Conservation (phyloP, 1,140 invertebrate genomes). For the Drosophila chauvacae region DNA sequence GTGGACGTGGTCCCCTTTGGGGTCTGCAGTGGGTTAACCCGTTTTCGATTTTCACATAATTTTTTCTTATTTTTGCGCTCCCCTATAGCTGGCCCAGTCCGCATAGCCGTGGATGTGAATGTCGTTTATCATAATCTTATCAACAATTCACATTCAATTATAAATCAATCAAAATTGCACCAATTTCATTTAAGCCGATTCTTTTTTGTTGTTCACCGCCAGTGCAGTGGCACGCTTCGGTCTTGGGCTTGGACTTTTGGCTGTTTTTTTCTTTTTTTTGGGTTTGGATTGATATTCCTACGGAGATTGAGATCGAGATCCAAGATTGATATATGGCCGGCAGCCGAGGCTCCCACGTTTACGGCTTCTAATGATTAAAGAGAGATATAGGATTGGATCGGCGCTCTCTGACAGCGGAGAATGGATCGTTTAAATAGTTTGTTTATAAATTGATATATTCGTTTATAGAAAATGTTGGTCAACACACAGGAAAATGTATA, state of each 20-base stretch:
- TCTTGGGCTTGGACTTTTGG: slow-evolving; percentile 34
- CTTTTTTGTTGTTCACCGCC: slow-evolving; percentile 67
- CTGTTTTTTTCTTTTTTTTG: slow-evolving; percentile 10
- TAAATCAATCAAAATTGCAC: slow-evolving; percentile 83
- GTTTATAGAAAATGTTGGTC: slow-evolving; percentile 32
- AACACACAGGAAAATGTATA: neutral
- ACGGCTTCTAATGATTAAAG: slow-evolving; percentile 53
- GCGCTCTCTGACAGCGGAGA: slow-evolving; percentile 53
- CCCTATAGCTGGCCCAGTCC: neutral
- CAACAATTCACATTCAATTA: slow-evolving; percentile 84
- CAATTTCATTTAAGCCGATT: slow-evolving; percentile 74
- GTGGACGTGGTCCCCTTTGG: slow-evolving; percentile 14
- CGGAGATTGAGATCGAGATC: slow-evolving; percentile 41
- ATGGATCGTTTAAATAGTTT: slow-evolving; percentile 63
- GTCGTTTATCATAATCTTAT: slow-evolving; percentile 84
- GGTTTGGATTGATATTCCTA: slow-evolving; percentile 37
- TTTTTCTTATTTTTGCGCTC: slow-evolving; percentile 14
- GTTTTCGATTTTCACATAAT: slow-evolving; percentile 57
- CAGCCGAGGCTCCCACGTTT: slow-evolving; percentile 71
- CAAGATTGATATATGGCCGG: slow-evolving; percentile 70
- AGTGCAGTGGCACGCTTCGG: slow-evolving; percentile 54
- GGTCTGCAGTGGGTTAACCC: slow-evolving; percentile 64
- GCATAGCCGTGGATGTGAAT: slow-evolving; percentile 59
- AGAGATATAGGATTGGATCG: slow-evolving; percentile 5
- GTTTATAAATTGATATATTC: slow-evolving; percentile 50